Evolutionary conservation across 2,113 vertebrate genomes (phyloP), one percentile per base, ranked within the genome.

Genomic region (Leiothrix lutea): DNA sequence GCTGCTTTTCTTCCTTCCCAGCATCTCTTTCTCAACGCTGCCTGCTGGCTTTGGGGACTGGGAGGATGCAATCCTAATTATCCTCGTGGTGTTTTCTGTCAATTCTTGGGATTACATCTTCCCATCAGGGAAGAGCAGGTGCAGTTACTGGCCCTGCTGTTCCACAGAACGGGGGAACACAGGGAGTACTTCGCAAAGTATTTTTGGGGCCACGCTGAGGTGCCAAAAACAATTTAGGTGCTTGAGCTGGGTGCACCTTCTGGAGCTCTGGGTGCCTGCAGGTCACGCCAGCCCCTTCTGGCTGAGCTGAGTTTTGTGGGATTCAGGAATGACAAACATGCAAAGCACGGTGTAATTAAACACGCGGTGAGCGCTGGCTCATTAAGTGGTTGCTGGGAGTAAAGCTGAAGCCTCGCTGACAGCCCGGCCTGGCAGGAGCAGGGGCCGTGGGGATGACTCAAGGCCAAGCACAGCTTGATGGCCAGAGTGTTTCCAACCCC

Each of bases 271-370:
- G 17, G 20, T 70, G 25, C 67, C 38, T 5, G 0, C 35, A n/a
- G 88, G 40, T 65, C 75, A 45, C 2, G 0, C 29, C 77, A 48
- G 51, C 66, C 23, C 57, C 45, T 86, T 35, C 56, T 57, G 22
- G 26, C 48, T 64, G 44, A 0, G 19, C 77, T 48, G 47, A 2
- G 38, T n/a, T 89, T 80, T 50, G 35, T 0, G 2, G 23, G 47
- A 13, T 62, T 66, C 22, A 1, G 29, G 78, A 53, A 73, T 44
- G 85, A 60, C 85, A 51, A 45, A 79, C 77, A 79, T 8, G 69
- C 75, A 69, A 33, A 91, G 78, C 90, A 28, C 2, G 3, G 57
- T 72, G 92, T 90, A 95, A 97, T 96, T 90, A 94, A 89, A 14
- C 65, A 50, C 4, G 3, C 28, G 2, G 0, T 2, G 48, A 50